Evolutionary conservation across 2,888 invertebrate species (phyloP), one percentile per base, ranked within the genome.

Genomic region (Trissolcus brochymenae): DNA sequence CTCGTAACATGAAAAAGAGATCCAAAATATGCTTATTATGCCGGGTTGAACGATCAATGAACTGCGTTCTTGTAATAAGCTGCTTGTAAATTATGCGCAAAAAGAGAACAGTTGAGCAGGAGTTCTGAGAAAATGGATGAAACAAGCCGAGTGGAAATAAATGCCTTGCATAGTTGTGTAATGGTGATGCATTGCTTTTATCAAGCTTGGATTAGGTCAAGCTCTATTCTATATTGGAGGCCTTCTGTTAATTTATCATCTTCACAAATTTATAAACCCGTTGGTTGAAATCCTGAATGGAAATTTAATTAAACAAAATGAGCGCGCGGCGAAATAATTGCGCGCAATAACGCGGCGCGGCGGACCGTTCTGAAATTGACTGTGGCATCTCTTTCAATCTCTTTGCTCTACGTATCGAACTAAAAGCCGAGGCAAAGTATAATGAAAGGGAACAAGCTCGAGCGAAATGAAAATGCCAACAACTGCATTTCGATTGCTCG

Each of bases 1-100:
- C 65, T 76, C 35, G 65, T 56, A n/a, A 65, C 61, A 62, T 71
- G 71, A 76, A 76, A 76, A 76, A 76, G 75, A 76, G 70, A 71
- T 65, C 76, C 70, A n/a, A 70, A 76, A 61, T 65, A 56, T 70
- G 59, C 65, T 68, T 65, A 65, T 75, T 64, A 75, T 70, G 55
- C 61, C 56, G 51, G 62, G 62, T 62, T 57, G 43, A 11, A 53
- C 51, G 74, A 68, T 74, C 62, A 62, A 74, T 74, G 74, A 67
- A 67, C 74, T 61, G 54, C 57, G 35, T 14, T 25, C 13, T 6
- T 19, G 29, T 74, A 67, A 74, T 67, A 60, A 56, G 56, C 56
- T 67, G 29, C 43, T 56, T 54, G 64, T 54, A 59, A 73, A 75
- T 67, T 56, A 67, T 50, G 51, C 49, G n/a, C 46, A 51, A 19